Percentiles rank a stretch among this genome's conserved stretches.
Evolutionary conservation across 1,140 invertebrate genomes (phyloP).

Genomic region (Zophobas atratus): DNA sequence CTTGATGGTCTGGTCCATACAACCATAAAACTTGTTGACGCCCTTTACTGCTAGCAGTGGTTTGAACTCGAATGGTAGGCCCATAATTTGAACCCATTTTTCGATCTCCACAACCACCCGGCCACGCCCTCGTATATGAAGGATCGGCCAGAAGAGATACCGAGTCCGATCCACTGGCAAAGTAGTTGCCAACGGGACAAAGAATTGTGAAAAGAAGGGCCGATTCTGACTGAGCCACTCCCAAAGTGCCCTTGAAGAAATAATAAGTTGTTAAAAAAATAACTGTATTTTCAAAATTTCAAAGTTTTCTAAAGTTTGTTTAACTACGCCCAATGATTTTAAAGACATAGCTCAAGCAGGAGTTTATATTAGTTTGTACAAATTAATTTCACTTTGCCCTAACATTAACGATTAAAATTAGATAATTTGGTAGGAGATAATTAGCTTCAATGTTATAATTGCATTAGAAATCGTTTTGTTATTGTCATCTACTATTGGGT

Average conservation of each 20-base stretch:
- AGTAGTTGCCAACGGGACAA: conserved; percentile 73
- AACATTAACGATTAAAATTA: no score
- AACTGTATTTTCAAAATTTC: neutral
- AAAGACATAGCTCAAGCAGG: no score
- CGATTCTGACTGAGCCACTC: conserved; percentile 87
- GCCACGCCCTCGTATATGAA: conserved; percentile 90
- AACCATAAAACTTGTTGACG: conserved; percentile 98
- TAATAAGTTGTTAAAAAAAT: neutral
- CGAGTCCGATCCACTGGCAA: conserved; percentile 57
- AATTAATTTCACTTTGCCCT: no score
- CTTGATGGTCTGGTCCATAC: conserved; percentile 92
- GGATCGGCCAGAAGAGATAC: conserved; percentile 85
- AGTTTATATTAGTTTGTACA: no score
- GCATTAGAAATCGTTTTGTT: no score
- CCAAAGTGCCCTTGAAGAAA: conserved; percentile 87
- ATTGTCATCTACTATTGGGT: no score
- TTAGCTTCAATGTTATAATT: no score
- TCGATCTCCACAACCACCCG: conserved; percentile 93
- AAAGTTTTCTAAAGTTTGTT: no score
- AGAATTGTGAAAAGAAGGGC: conserved; percentile 76
- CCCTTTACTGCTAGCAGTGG: conserved; percentile 83
- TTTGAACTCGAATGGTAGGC: conserved; percentile 88
- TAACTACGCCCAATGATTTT: no score
- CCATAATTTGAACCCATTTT: conserved; percentile 98
- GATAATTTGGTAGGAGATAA: no score